phyloP scores from a whole-genome alignment of 2,797 vertebrate species.

The Mergus octosetaceus region DNA sequence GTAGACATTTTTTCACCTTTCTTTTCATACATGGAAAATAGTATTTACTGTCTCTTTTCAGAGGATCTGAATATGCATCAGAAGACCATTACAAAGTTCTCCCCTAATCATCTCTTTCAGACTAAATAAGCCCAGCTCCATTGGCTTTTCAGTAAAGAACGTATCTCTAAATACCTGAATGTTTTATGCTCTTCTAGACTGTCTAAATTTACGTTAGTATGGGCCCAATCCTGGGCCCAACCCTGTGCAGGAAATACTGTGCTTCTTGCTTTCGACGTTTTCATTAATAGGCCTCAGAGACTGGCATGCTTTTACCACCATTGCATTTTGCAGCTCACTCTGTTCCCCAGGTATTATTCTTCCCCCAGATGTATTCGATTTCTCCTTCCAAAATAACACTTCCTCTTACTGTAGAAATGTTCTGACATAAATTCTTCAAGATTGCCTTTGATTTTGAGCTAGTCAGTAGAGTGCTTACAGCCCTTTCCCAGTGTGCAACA shows the following conservation, averaged over 20 bases:
- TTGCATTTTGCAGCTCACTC: neutral
- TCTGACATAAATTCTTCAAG: neutral
- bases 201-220: neutral
- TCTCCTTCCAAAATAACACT: neutral
- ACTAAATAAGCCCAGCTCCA: neutral
- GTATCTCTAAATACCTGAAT: neutral
- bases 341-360: neutral
- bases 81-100: neutral
- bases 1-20: neutral
- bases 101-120: neutral
- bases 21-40: neutral
- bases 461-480: neutral
- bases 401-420: neutral
- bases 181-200: neutral
- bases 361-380: neutral
- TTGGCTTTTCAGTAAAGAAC: neutral
- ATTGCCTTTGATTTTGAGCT: neutral
- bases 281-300: neutral
- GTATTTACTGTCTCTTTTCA: neutral
- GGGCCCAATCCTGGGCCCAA: neutral
- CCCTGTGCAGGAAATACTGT: neutral
- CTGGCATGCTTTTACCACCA: neutral
- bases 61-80: neutral
- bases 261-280: neutral
- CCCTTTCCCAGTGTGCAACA: neutral